Base-by-base conservation (phyloP, 2,113 vertebrate species). In the Chroicocephalus ridibundus region DNA sequence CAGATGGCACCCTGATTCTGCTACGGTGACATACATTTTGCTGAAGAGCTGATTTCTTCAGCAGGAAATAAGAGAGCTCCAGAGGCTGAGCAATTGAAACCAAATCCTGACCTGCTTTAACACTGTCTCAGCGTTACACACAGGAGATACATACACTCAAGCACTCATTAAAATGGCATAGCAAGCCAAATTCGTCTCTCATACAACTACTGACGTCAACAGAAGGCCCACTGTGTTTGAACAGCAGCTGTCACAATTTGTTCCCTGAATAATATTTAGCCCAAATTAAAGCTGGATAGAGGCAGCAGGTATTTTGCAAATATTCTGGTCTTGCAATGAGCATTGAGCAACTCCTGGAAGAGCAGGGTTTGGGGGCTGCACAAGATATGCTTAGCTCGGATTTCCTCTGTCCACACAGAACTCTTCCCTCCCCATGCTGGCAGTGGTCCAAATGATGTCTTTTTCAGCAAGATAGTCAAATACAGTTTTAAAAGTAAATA, bases 101-200 rank as follows among this genome's bases (percentile, higher is more conserved):
- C 51, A 86, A 94, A 92, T 58, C 55, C 79, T 96, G 90, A 94
- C 95, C 96, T 90, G 88, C 76, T 96, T 96, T 81, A 95, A 47
- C 64, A 44, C 61, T 44, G 32, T 87, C 80, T 90, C 61, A 49
- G 58, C 42, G 66, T 80, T 90, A 88, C 18, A 22, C 87, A 77
- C 6, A 11, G 78, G 91, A 89, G 74, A 89, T 32, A 47, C 8
- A 31, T 40, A 87, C 44, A 31, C 52, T 71, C 16, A 1, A 66
- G 80, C 61, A 47, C 77, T 96, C 90, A 68, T 71, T 94, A 96
- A 97, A 94, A 78, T 27, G 32, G 87, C 68, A 70, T 15, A 93
- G 90, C 58, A 62, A 95, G 90, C 86, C 90, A 92, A 92, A 86
- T 83, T 88, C 0, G 0, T n/a, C 79, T 88, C 71, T 95, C 51